Conservation (phyloP, 2,113 vertebrate genomes). For the Ranitomeya variabilis region DNA sequence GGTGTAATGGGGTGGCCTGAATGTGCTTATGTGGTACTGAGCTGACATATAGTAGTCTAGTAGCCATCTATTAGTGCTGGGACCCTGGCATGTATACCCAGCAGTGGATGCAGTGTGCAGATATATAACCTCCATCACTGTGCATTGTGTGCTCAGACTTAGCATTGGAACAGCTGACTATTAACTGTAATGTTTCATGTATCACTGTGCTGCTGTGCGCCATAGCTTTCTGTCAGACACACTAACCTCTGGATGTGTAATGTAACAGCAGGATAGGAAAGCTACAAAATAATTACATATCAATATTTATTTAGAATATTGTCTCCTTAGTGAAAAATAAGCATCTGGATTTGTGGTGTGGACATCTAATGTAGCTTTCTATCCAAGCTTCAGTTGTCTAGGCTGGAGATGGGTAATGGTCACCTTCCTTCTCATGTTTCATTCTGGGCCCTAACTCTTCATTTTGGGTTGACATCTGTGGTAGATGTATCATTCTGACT, state of each 20-base stretch:
- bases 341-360: neutral
- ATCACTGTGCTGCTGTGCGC: slow-evolving; percentile 37
- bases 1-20: neutral
- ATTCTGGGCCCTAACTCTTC: neutral
- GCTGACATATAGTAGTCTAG: neutral
- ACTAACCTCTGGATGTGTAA: neutral
- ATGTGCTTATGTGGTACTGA: neutral
- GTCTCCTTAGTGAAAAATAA: neutral
- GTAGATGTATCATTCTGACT: neutral
- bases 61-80: neutral
- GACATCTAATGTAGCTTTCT: neutral
- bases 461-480: neutral
- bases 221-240: slow-evolving; percentile 13
- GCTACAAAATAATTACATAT: neutral
- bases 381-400: neutral
- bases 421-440: neutral
- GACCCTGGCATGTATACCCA: neutral
- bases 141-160: neutral
- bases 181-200: slow-evolving; percentile 1
- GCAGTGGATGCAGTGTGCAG: neutral
- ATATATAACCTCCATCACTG: neutral
- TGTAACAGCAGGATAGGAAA: neutral
- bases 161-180: neutral
- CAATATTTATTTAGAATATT: neutral
- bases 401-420: neutral